Evolutionary conservation across 2,888 invertebrate genomes (phyloP).

Genomic region (Cyclophora punctaria): DNA sequence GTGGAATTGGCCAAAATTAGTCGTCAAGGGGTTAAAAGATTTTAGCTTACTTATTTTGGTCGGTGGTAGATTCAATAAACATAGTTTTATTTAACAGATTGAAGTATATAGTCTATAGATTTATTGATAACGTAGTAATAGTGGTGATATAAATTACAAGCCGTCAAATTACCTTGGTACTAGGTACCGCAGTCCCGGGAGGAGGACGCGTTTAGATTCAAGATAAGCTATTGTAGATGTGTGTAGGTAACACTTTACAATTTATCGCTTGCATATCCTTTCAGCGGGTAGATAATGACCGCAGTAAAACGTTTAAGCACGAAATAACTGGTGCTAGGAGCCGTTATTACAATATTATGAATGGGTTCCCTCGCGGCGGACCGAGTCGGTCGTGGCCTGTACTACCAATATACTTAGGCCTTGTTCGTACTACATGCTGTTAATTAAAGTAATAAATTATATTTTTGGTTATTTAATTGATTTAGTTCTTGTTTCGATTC

Average conservation of each 20-base stretch:
- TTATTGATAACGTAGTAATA: too few relatives aligned
- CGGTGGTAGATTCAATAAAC: too few relatives aligned
- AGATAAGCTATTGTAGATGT: slow-evolving; percentile 45
- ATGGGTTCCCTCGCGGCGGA: slow-evolving; percentile 57
- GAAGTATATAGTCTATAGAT: too few relatives aligned
- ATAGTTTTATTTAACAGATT: too few relatives aligned
- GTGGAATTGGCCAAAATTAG: too few relatives aligned
- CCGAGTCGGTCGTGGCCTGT: slow-evolving; percentile 14
- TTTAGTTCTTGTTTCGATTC: too few relatives aligned
- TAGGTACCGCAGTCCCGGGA: slow-evolving; percentile 17
- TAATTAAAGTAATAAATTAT: too few relatives aligned
- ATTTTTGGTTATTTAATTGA: too few relatives aligned
- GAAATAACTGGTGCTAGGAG: slow-evolving; percentile 70
- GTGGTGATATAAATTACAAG: slow-evolving; percentile 1
- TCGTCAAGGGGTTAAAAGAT: too few relatives aligned
- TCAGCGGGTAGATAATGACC: slow-evolving; percentile 75
- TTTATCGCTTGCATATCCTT: slow-evolving; percentile 75
- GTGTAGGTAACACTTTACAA: slow-evolving; percentile 57
- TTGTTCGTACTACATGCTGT: too few relatives aligned
- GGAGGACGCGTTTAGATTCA: slow-evolving; percentile 38
- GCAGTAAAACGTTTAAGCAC: slow-evolving; percentile 75
- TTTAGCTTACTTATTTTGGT: too few relatives aligned
- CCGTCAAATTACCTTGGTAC: slow-evolving; percentile 37
- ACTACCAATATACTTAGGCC: slow-evolving; percentile 3
- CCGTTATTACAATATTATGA: slow-evolving; percentile 75